Conservation (phyloP, 2,797 vertebrate species). For the Lagocephalus sceleratus region DNA sequence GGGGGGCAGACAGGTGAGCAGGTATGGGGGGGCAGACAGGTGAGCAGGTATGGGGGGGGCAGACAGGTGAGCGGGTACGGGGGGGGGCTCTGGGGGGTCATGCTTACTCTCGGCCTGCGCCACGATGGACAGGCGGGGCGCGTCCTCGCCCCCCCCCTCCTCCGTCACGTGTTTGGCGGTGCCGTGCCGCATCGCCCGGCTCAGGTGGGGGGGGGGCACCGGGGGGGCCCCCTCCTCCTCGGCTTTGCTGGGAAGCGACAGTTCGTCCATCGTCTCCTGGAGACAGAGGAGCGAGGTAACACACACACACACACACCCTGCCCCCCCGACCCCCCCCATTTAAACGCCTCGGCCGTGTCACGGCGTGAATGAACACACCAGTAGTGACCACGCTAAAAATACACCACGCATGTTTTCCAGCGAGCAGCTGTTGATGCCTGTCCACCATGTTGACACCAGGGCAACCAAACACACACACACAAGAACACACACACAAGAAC, state of each 20-base stretch:
- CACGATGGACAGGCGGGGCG: constrained; percentile 78
- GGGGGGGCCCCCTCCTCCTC: constrained; percentile 48
- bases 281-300: not conserved
- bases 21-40: too few relatives aligned
- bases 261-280: too few relatives aligned
- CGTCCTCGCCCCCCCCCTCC: constrained; percentile 40
- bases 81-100: not conserved
- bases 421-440: constrained; percentile 72
- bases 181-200: constrained; percentile 80
- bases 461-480: too few relatives aligned
- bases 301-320: too few relatives aligned
- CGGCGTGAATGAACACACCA: constrained; percentile 61
- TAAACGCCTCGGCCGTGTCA: constrained; percentile 25
- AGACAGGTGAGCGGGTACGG: too few relatives aligned
- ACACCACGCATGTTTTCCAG: constrained; percentile 61
- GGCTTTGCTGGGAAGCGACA: constrained; percentile 46
- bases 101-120: constrained; percentile 90
- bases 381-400: constrained; percentile 65
- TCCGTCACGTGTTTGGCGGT: constrained; percentile 81
- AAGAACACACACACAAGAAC: too few relatives aligned
- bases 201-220: constrained; percentile 54
- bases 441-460: constrained; percentile 58
- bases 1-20: too few relatives aligned
- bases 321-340: not conserved
- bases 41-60: too few relatives aligned